Evolutionary conservation across 2,888 invertebrate species (phyloP).

Genomic region (Yponomeuta plumbellus): DNA sequence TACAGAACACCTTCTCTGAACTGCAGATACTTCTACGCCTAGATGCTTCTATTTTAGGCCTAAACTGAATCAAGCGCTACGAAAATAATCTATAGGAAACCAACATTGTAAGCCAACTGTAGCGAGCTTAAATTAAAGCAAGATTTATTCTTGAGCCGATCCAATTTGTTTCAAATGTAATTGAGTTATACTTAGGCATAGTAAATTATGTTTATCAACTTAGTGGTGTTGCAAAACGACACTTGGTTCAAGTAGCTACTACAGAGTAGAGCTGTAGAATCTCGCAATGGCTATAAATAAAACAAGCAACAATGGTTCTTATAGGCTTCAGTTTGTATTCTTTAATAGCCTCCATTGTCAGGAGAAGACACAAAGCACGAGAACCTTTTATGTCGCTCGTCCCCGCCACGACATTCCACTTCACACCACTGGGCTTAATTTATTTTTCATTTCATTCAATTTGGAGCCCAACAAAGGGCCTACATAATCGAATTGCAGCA

Average conservation of each 20-base stretch:
- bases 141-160: neutral
- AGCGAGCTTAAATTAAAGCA: neutral
- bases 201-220: neutral
- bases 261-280: neutral
- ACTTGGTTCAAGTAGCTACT: neutral
- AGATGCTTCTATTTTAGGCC: neutral
- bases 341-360: slow-evolving; percentile 18
- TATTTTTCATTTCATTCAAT: slow-evolving; percentile 71
- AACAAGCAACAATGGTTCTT: slow-evolving; percentile 28
- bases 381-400: slow-evolving; percentile 22
- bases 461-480: slow-evolving; percentile 54
- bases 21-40: neutral
- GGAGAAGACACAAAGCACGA: slow-evolving; percentile 32
- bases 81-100: slow-evolving; percentile 1
- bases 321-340: neutral
- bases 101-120: neutral
- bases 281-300: neutral
- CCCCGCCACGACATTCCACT: slow-evolving; percentile 31
- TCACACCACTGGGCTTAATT: slow-evolving; percentile 52
- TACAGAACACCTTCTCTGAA: neutral
- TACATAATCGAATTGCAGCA: slow-evolving; percentile 70
- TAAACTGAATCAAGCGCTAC: neutral
- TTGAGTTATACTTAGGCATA: neutral
- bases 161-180: neutral
- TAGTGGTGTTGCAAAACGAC: neutral